phyloP scores from a whole-genome alignment of 2,113 vertebrate species.

The Thunnus thynnus region DNA sequence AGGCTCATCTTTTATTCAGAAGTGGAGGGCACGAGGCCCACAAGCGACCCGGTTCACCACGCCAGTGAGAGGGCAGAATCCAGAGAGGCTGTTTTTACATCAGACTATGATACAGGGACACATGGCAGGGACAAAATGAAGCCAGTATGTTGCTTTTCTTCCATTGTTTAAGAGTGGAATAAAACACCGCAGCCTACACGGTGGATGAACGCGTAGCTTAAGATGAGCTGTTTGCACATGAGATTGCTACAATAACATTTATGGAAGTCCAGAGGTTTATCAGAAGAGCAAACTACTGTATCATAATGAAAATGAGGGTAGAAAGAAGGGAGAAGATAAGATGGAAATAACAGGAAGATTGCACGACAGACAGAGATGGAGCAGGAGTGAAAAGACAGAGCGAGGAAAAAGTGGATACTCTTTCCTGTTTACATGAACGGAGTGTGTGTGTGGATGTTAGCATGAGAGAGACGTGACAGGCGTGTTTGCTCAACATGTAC shows the following conservation, averaged over 20 bases:
- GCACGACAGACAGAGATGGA: neutral
- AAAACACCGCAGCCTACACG: too few species aligned
- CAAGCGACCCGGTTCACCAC: neutral
- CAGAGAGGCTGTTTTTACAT: neutral
- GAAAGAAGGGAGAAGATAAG: slow-evolving; percentile 4
- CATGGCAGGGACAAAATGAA: neutral
- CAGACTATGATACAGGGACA: neutral
- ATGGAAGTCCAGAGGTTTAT: neutral
- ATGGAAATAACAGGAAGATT: slow-evolving; percentile 46
- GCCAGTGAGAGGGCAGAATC: slow-evolving; percentile 13
- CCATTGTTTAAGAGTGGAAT: neutral
- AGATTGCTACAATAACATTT: slow-evolving; percentile 12
- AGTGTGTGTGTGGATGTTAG: too few species aligned
- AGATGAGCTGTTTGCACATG: slow-evolving; percentile 34
- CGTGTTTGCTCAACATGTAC: slow-evolving; percentile 47
- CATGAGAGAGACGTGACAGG: slow-evolving; percentile 21
- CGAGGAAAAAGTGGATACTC: neutral
- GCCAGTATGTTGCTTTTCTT: neutral
- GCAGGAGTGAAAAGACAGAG: slow-evolving; percentile 5
- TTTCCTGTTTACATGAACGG: slow-evolving; percentile 50
- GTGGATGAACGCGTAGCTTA: neutral
- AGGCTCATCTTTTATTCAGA: slow-evolving; percentile 52
- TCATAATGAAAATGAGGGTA: slow-evolving; percentile 9
- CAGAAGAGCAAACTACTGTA: neutral
- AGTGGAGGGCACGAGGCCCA: slow-evolving; percentile 3